Evolutionary conservation across 2,888 invertebrate species (phyloP), one percentile per base, ranked within the genome.

Genomic region (Gryllus longicercus): DNA sequence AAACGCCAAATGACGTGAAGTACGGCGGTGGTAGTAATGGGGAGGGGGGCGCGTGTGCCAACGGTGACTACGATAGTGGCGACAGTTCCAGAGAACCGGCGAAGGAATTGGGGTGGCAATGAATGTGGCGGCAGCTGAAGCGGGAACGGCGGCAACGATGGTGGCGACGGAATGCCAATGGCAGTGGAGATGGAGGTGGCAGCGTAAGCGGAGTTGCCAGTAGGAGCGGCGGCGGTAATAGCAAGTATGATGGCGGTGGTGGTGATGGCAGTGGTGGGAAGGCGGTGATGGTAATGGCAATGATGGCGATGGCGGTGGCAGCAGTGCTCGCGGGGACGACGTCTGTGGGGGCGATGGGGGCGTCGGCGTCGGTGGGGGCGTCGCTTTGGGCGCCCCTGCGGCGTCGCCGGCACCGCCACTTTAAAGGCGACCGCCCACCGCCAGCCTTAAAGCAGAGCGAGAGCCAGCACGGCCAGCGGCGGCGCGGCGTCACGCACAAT

Each of bases 341-440:
- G 63, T 63, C 5, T 16, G 63, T 63, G 4, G 12, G 10, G 16
- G n/a, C 14, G 63, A n/a, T 5, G 63, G n/a, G 63, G n/a, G 63
- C 63, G 63, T 63, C 63, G 63, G 14, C n/a, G 63, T 18, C 63
- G 63, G 16, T 63, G 14, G 14, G 63, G 63, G 16, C n/a, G 16
- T 12, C 14, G 63, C 63, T 63, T 63, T 63, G 63, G 63, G 16
- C 63, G n/a, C 63, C 63, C 63, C 63, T 63, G 63, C 63, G 63
- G 63, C n/a, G 63, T 14, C 63, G 63, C 16, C 63, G 63, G 63
- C 63, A 16, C 4, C 14, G n/a, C 63, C 63, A 16, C n/a, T 63
- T 63, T 63, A 63, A 63, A 63, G 63, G 63, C 14, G 63, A 63
- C 63, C 63, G 63, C 63, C 63, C n/a, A n/a, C 63, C 63, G 63